A percentile compares a stretch with the other conserved stretches of the same genome.
These are phyloP conservation scores for Mormyrops boulengeri DNA, from an alignment of 2,797 vertebrate species.

Conservation along the genomic window DNA sequence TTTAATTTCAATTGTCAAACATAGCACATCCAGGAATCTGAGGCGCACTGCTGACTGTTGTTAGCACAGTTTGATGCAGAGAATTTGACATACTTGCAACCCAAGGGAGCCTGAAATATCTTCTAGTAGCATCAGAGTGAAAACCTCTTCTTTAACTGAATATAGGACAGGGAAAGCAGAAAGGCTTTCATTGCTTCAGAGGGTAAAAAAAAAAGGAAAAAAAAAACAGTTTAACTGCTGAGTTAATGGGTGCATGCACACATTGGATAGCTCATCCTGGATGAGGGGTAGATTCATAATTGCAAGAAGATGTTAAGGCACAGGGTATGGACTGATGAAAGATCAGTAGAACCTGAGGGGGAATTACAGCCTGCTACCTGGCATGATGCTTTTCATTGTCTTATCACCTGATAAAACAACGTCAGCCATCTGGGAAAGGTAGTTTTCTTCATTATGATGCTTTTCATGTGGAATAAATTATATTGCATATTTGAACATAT, in stretches of 20 bases:
- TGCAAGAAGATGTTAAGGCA: not conserved
- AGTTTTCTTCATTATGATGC: not conserved
- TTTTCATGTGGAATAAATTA: slow-evolving; percentile 2
- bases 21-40: not conserved
- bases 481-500: not conserved
- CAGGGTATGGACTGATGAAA: not conserved
- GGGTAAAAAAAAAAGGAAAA: not conserved
- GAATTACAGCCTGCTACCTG: not conserved
- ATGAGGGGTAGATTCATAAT: not conserved
- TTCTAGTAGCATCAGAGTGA: not conserved
- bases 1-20: not conserved
- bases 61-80: not conserved
- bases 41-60: not conserved
- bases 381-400: not conserved
- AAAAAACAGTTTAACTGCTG: not conserved
- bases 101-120: not conserved
- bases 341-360: not conserved
- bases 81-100: not conserved
- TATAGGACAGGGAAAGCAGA: not conserved
- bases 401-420: not conserved
- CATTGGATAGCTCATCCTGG: not conserved
- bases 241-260: not conserved
- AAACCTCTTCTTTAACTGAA: not conserved
- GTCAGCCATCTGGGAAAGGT: not conserved
- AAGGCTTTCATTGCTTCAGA: not conserved